Evolutionary conservation across 64 coral and sea anemone genomes (phyloP).

Genomic region (Porites lutea): DNA sequence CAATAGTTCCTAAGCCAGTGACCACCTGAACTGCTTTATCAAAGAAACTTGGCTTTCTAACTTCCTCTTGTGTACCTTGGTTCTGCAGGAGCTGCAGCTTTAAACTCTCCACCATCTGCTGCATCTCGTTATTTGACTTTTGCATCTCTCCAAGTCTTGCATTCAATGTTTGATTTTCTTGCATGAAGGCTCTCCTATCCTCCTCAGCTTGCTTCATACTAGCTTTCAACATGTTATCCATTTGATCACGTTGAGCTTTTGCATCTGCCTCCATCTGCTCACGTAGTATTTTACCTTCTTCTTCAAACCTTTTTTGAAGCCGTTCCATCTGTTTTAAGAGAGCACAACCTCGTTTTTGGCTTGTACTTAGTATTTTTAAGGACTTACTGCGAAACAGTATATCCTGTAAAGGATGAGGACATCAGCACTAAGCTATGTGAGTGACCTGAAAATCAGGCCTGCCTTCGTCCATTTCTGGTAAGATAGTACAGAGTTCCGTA

Average conservation of each 20-base stretch:
- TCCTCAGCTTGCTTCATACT: conserved; percentile 50
- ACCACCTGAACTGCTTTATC: background rate
- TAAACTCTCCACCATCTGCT: background rate
- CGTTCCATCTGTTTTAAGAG: conserved; percentile 49
- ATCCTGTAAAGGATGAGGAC: background rate
- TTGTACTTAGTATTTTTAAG: background rate
- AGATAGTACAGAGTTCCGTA: too few species aligned
- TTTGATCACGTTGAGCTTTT: conserved; percentile 54
- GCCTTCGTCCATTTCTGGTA: too few species aligned
- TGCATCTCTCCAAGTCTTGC: conserved; percentile 39
- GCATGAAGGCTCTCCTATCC: conserved; percentile 14
- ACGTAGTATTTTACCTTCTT: conserved; percentile 52
- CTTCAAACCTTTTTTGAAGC: conserved; percentile 27
- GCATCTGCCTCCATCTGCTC: conserved; percentile 58
- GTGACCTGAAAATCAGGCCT: too few species aligned
- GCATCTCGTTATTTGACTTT: background rate
- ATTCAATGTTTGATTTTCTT: conserved; percentile 48
- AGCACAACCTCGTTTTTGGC: background rate
- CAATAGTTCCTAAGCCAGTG: background rate
- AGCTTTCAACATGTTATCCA: conserved; percentile 72
- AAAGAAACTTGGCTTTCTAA: background rate
- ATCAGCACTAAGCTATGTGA: too few species aligned
- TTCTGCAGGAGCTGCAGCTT: background rate
- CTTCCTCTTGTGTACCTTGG: background rate
- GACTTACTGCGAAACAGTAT: background rate